These are phyloP conservation scores for Rhinolophus sinicus DNA, from an alignment of 2,113 vertebrate species.

Conservation along the genomic window DNA sequence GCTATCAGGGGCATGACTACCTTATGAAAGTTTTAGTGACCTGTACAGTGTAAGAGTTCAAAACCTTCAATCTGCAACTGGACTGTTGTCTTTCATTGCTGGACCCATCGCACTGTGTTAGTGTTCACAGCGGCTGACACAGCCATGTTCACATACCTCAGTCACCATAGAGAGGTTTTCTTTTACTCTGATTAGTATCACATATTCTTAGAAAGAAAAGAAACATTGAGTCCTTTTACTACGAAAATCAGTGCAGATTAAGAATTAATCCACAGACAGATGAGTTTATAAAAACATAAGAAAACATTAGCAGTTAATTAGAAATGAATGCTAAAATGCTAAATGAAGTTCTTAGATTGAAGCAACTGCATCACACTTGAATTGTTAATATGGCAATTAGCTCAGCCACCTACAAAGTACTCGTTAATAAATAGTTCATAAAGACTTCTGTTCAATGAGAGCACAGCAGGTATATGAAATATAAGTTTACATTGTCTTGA, in stretches of 20 bases:
- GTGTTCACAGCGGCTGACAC: background rate
- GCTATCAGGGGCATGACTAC: background rate
- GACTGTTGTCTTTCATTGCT: background rate
- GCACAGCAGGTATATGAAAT: slow-evolving; percentile 61
- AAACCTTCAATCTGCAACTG: background rate
- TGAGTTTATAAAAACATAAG: slow-evolving; percentile 53
- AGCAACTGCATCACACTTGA: slow-evolving; percentile 70
- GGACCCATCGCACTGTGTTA: background rate
- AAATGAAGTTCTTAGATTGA: slow-evolving; percentile 68
- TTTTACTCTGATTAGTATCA: slow-evolving; percentile 33
- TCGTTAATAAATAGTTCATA: slow-evolving; percentile 62
- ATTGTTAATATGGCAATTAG: slow-evolving; percentile 75
- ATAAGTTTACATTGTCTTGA: slow-evolving; percentile 55
- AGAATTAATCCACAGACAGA: slow-evolving; percentile 64
- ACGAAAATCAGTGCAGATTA: slow-evolving; percentile 59
- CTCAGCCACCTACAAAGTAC: slow-evolving; percentile 63
- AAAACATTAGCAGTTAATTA: slow-evolving; percentile 78
- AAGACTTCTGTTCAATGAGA: slow-evolving; percentile 49
- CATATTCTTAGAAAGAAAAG: slow-evolving; percentile 55
- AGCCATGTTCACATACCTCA: background rate
- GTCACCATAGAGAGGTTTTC: background rate
- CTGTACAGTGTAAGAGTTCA: background rate
- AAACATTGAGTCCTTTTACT: slow-evolving; percentile 48
- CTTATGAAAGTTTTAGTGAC: background rate
- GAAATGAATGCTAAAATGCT: slow-evolving; percentile 74